Percentiles rank a stretch among this genome's conserved stretches.
phyloP scores from a whole-genome alignment of 2,888 invertebrate species.

The Trichopria drosophilae region DNA sequence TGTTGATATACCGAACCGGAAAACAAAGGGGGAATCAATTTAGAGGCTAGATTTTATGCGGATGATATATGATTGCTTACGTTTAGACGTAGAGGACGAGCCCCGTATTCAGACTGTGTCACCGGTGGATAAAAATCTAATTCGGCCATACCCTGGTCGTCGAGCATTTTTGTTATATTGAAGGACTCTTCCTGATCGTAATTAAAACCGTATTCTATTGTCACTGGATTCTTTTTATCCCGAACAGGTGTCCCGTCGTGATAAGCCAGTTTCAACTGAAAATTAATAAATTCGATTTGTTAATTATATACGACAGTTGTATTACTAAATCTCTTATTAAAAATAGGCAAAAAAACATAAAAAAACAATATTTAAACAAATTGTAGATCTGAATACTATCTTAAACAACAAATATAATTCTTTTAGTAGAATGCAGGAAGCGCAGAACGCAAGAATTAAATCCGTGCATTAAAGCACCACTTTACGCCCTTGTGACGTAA shows the following conservation, averaged over 20 bases:
- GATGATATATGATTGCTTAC: too few species aligned
- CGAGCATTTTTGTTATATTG: constrained; percentile 62
- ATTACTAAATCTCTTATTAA: too few species aligned
- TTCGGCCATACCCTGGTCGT: constrained; percentile 68
- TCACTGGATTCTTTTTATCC: constrained; percentile 64
- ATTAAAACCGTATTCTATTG: constrained; percentile 66
- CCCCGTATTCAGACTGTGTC: constrained; percentile 59
- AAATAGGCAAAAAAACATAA: constrained; percentile 2
- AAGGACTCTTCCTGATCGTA: constrained; percentile 63
- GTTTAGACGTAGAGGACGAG: constrained; percentile 69
- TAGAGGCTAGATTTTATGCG: too few species aligned
- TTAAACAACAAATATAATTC: too few species aligned
- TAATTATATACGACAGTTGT: too few species aligned
- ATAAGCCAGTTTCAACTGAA: constrained; percentile 69
- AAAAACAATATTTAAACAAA: background rate
- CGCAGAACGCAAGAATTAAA: too few species aligned
- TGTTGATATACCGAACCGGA: too few species aligned
- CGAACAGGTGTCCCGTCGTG: constrained; percentile 72
- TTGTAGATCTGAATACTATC: background rate
- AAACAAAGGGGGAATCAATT: too few species aligned
- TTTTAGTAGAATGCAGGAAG: too few species aligned
- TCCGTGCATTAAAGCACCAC: too few species aligned
- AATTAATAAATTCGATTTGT: too few species aligned
- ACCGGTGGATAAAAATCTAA: constrained; percentile 66
- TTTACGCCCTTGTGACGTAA: too few species aligned